Percentiles rank a stretch among this genome's conserved stretches.
These are phyloP conservation scores for Buathra laborator DNA, from an alignment of 2,888 invertebrate species.

Conservation along the genomic window DNA sequence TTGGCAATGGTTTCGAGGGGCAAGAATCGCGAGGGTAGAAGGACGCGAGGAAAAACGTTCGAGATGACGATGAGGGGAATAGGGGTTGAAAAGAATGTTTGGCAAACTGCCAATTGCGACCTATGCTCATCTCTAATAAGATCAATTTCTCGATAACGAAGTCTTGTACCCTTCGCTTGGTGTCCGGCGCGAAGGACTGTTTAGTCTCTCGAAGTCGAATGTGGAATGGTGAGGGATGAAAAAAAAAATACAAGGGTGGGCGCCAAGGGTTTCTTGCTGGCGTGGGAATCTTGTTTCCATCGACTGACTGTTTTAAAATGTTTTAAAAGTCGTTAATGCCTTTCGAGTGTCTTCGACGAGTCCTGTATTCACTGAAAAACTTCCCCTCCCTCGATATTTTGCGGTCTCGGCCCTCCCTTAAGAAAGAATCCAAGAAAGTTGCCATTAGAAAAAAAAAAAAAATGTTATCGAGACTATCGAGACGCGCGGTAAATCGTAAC, in stretches of 20 bases:
- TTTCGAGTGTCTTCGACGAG: conserved; percentile 75
- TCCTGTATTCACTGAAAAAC: conserved; percentile 57
- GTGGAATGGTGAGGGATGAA: conserved; percentile 39
- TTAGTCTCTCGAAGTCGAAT: conserved; percentile 64
- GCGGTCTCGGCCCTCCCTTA: conserved; percentile 13
- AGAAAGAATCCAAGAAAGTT: conserved; percentile 17
- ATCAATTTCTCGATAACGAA: conserved; percentile 85
- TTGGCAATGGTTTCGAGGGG: conserved; percentile 3
- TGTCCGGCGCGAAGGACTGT: conserved; percentile 39
- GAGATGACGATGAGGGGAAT: conserved; percentile 34
- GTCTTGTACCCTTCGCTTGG: conserved; percentile 70
- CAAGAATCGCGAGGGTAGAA: neutral
- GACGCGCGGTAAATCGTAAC: neutral
- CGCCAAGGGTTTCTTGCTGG: conserved; percentile 18
- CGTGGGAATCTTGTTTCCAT: conserved; percentile 63
- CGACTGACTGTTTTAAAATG: conserved; percentile 73
- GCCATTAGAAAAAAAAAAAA: neutral
- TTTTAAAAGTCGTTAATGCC: conserved; percentile 78
- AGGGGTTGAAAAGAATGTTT: conserved; percentile 58
- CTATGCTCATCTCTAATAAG: conserved; percentile 78
- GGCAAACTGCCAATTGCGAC: conserved; percentile 65
- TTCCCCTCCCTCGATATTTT: neutral
- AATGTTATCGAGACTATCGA: conserved; percentile 34
- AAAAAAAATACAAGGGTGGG: neutral
- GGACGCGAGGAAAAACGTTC: conserved; percentile 1